Percentiles rank a stretch among this genome's conserved stretches.
phyloP scores from a whole-genome alignment of 2,888 invertebrate species.

The Ommatoiulus sabulosus region DNA sequence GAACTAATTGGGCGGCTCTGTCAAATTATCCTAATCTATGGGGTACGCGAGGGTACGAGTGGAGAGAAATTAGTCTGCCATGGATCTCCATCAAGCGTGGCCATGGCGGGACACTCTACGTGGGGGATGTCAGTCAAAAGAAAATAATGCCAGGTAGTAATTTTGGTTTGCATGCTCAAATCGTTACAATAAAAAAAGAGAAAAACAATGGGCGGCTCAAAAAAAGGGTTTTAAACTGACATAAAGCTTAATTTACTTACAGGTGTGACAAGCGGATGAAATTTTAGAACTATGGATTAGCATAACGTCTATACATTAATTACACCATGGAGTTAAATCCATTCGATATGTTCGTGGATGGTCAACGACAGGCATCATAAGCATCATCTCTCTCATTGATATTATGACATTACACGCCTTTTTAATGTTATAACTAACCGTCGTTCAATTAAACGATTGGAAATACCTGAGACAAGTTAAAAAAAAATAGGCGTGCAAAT shows the following conservation, averaged over 20 bases:
- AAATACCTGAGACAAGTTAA: background rate
- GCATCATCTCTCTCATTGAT: background rate
- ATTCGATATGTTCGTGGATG: background rate
- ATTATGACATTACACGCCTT: background rate
- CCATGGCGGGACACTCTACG: constrained; percentile 34
- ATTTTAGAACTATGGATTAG: constrained; percentile 6
- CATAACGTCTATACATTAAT: constrained; percentile 3
- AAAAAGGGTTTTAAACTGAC: background rate
- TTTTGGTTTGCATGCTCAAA: constrained; percentile 5
- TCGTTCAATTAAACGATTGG: background rate
- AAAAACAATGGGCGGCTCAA: constrained; percentile 25
- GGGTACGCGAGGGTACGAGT: constrained; percentile 38
- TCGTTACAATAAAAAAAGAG: constrained; percentile 6
- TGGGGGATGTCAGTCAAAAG: constrained; percentile 41
- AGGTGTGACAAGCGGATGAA: background rate
- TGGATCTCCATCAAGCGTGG: constrained; percentile 44
- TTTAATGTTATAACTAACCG: background rate
- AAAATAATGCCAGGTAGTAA: constrained; percentile 21
- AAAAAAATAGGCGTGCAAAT: too few species aligned
- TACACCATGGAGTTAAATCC: background rate
- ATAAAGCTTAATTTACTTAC: constrained; percentile 29
- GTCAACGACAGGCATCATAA: background rate
- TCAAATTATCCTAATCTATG: constrained; percentile 53
- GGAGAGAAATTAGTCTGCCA: constrained; percentile 45
- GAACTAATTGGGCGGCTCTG: constrained; percentile 52